Evolutionary conservation across 2,888 invertebrate species (phyloP), one percentile per base, ranked within the genome.

Genomic region (Ditylenchus weischeri): DNA sequence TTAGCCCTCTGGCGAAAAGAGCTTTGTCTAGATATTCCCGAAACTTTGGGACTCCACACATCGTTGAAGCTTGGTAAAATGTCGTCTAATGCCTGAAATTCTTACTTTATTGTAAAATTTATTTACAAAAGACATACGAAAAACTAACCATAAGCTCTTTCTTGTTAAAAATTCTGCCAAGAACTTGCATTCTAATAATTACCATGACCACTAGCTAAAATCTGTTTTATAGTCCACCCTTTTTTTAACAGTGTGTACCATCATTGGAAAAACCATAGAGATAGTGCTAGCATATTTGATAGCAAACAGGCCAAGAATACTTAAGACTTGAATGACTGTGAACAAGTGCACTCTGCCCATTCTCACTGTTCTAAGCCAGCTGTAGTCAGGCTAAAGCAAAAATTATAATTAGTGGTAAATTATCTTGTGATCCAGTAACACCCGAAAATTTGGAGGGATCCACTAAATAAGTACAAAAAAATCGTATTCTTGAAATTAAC

Each of bases 301-400:
- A 43, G 81, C 80, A 79, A 85, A 84, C 59, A 85, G 78, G 8
- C 82, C 75, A 8, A 76, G 80, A 19, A 86, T 77, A 72, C 84
- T 84, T 4, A 83, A 47, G n/a, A 85, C 66, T 77, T 85, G 85
- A 48, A 85, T 79, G 64, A 80, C 51, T n/a, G 85, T 85, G 77
- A 85, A 86, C 21, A 85, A 73, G 71, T 86, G 85, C 23, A 85
- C 84, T 15, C 82, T 73, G 15, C 65, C 72, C 69, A 81, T 74
- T n/a, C 72, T 72, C 2, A 81, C 83, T 43, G 72, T 62, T 13
- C 82, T 74, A 35, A 83, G 68, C 76, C 80, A 83, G 11, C 58
- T 65, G 63, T 82, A 72, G 50, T 73, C 83, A 0, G 83, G 83
- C 65, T 71, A 78, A 66, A 82, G 71, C 21, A 49, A 62, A 62